A percentile compares a stretch with the other conserved stretches of the same genome.
Evolutionary conservation across 2,888 invertebrate genomes (phyloP).

Genomic region (Drosophila helvetica): DNA sequence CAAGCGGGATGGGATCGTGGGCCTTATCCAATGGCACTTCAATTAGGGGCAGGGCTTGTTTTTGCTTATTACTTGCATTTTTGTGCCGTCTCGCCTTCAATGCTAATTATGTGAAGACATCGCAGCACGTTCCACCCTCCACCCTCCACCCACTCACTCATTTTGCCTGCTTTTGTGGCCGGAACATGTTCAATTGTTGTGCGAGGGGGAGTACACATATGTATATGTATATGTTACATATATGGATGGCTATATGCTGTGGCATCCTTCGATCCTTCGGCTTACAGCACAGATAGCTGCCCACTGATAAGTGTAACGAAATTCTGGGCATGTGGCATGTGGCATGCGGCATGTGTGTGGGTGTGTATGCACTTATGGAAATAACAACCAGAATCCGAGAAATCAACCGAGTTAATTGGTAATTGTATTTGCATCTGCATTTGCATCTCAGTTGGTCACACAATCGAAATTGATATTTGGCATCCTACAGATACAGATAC

Average conservation of each 20-base stretch:
- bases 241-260: conserved; percentile 1
- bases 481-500: not conserved
- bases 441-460: conserved; percentile 8
- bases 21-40: conserved; percentile 66
- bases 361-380: conserved; percentile 20
- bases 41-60: conserved; percentile 58
- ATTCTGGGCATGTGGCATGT: conserved; percentile 4
- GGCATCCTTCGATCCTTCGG: conserved; percentile 31
- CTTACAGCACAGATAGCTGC: conserved; percentile 13
- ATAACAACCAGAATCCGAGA: conserved; percentile 30
- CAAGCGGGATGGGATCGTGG: not conserved
- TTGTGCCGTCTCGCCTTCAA: conserved; percentile 49
- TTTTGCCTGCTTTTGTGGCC: not conserved
- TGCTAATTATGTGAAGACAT: conserved; percentile 67
- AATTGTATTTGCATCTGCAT: conserved; percentile 41
- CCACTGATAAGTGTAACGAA: conserved; percentile 19
- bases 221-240: no score
- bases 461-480: conserved; percentile 23
- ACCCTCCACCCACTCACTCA: not conserved
- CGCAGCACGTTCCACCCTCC: conserved; percentile 52
- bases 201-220: no score
- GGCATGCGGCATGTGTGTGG: not conserved
- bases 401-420: conserved; percentile 48
- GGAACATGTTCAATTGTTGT: conserved; percentile 43
- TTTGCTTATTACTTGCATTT: conserved; percentile 64